phyloP scores from a whole-genome alignment of 2,113 vertebrate genomes.

The Pelmatolapia mariae region DNA sequence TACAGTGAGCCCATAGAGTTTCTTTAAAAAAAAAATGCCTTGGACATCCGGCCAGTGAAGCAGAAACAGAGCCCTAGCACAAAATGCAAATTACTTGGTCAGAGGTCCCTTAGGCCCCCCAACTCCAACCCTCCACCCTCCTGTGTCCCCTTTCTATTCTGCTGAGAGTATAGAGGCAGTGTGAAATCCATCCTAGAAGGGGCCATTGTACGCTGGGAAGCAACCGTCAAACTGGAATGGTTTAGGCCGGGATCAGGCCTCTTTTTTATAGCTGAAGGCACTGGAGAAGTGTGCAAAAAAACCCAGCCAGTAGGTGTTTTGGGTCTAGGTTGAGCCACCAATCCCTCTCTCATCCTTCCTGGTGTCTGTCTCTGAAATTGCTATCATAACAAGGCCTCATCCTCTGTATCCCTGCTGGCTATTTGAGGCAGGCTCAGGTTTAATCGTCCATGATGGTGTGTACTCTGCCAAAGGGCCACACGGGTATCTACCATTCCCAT shows the following conservation, averaged over 20 bases:
- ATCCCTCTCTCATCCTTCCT: conserved; percentile 29
- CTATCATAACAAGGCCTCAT: conserved; percentile 52
- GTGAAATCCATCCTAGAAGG: conserved; percentile 63
- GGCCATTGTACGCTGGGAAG: conserved; percentile 48
- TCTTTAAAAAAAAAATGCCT: neutral
- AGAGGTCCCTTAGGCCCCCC: conserved; percentile 36
- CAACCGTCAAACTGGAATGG: conserved; percentile 46
- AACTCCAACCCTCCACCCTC: conserved; percentile 15
- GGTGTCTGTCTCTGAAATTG: conserved; percentile 26
- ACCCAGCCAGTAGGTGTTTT: neutral
- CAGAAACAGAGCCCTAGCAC: conserved; percentile 34
- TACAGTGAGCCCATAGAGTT: conserved; percentile 36
- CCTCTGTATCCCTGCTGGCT: conserved; percentile 21
- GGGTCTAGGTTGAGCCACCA: neutral
- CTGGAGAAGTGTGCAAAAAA: neutral
- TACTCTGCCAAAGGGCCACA: conserved; percentile 30
- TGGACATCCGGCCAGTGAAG: conserved; percentile 49
- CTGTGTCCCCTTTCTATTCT: conserved; percentile 25
- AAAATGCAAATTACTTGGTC: conserved; percentile 60
- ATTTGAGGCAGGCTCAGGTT: conserved; percentile 24
- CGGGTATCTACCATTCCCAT: conserved; percentile 1
- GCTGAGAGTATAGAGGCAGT: conserved; percentile 26
- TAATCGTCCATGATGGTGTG: conserved; percentile 52
- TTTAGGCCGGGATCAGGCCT: neutral
- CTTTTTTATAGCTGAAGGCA: neutral